Base-by-base conservation (phyloP, 2,888 invertebrate species). In the Ephialtes manifestator region DNA sequence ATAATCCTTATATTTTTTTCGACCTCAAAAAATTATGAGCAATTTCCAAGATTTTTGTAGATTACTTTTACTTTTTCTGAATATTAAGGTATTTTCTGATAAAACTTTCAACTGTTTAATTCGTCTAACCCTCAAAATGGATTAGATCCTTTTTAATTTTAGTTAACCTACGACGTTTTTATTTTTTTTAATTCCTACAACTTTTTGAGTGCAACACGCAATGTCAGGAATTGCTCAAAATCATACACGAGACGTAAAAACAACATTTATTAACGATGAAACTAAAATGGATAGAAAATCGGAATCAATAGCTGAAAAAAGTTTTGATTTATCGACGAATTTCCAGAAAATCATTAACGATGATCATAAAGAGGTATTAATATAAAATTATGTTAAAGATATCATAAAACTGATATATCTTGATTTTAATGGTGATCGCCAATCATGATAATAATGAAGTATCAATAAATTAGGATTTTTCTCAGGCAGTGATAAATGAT, bases 31-130 rank as follows among this genome's bases (percentile, higher is more conserved):
- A 35, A 7, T 4, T 8, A 35, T 35, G 35, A 35, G 5, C 8
- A 4, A 8, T 35, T 35, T 35, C 8, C 4, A 1, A 35, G 1
- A 35, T 35, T 35, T 35, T 35, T 35, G 4, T 35, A 4, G 1
- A 35, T 8, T 8, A 35, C 4, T 8, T 35, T 35, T 7, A 8
- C 35, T 35, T 35, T 8, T 4, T 35, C 35, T 35, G 39, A 39
- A 24, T 24, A 24, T 24, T 24, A 24, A 24, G 24, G 24, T 24
- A 24, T 0, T 4, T 31, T 46, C 8, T 8, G 24, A 43, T 39
- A 5, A 31, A 8, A 60, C n/a, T 5, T 60, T 60, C n/a, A 60
- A 31, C 31, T 60, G 60, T 60, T 77, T 20, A 60, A 77, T 81
- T 67, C 39, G 67, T 68, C 60, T 31, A 58, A 20, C 24, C 15